Base-by-base conservation (phyloP, 2,888 invertebrate genomes). In the Aleiodes testaceus region DNA sequence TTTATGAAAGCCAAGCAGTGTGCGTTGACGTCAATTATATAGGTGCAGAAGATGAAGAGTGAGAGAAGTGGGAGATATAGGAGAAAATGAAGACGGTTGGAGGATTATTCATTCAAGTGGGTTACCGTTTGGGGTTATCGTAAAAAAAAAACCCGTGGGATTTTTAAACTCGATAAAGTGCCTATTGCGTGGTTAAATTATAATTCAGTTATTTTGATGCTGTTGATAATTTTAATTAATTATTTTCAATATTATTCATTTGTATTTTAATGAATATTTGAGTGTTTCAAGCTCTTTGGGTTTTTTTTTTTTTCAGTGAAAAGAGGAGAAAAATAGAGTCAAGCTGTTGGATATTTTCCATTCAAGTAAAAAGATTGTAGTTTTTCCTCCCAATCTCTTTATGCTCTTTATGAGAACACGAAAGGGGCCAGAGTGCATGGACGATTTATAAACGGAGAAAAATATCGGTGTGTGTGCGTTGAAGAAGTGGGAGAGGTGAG, bases 21-120 rank as follows among this genome's bases (percentile, higher is more conserved):
- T 86, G 84, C 78, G 84, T 85, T 84, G 85, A 85, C 85, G 85
- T 85, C 85, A 86, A 86, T 85, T 86, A 83, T 85, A 84, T 84
- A 86, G 87, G 87, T 87, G 84, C 72, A 64, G 72, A 49, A 53
- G 52, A 53, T 20, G 49, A 7, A 52, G 20, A 45, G 63, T 47
- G 26, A 45, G 22, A 63, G 20, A 44, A 44, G n/a, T 61, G 20
- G 20, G 11, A 63, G 44, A 63, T 63, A 59, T 59, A 45, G 12
- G 18, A 26, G 44, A 63, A 61, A 44, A 47, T 16, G 16, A 47
- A 63, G 44, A 63, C 45, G 5, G 20, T 63, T 63, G 36, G 59
- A 42, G n/a, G 44, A 7, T 22, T 26, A 26, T 26, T 26, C 26
- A 63, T 63, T 63, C 44, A 63, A 63, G 45, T 63, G 47, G 45